Evolutionary conservation across 2,113 vertebrate species (phyloP), one percentile per base, ranked within the genome.

Genomic region (Boleophthalmus pectinirostris): DNA sequence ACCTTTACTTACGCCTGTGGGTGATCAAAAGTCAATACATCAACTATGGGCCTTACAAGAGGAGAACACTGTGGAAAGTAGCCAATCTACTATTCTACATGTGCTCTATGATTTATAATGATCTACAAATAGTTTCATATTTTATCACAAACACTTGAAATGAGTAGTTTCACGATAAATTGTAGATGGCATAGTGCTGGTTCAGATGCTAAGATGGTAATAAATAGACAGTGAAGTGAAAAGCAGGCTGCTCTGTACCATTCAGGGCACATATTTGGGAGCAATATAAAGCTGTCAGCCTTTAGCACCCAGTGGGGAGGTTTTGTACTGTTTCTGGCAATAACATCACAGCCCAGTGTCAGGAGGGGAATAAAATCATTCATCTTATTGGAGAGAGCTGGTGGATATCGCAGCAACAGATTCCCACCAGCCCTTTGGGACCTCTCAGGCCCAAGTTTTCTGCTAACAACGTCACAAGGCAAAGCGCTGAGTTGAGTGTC

Each of bases 311-410:
- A 74, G 63, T 24, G 16, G 77, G 76, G 66, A 79, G 73, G 68
- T 75, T 82, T 69, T 74, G 65, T 82, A 78, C 70, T 69, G 74
- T 87, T 83, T 67, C 75, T 68, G 66, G 73, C 80, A 85, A 78
- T 82, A 81, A 81, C 63, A 75, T 81, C 78, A 72, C 49, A 85
- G 67, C 29, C 18, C 73, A 78, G 73, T 74, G 79, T 83, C 72
- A 63, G 60, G 45, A 69, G 67, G 69, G 70, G 77, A 70, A 80
- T 80, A 73, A 74, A 82, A 84, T 77, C 69, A 83, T 82, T 82
- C 74, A 68, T 78, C 76, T 76, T 74, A 78, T 68, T 72, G 80
- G 76, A 70, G 60, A 69, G 73, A 49, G 49, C 72, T 78, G 77
- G 53, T 77, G 60, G 71, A 72, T 73, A 49, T 61, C 78, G 47